Evolutionary conservation across 2,797 vertebrate species (phyloP), one percentile per base, ranked within the genome.

Genomic region (Syncerus caffer): DNA sequence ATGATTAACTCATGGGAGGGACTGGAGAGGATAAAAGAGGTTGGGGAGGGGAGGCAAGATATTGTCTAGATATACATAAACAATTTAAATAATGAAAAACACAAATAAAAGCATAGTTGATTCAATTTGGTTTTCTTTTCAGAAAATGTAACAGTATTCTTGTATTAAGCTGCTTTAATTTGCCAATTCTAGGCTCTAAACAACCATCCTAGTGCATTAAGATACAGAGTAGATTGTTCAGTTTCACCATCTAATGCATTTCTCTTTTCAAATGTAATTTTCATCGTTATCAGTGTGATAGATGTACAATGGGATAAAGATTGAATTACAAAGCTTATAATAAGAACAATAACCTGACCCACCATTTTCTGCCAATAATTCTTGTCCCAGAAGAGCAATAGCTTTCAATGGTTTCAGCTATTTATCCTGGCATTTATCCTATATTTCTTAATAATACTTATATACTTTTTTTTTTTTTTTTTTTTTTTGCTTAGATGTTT

Each of bases 261-360:
- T 93, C 17, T 51, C 42, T 53, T 92, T 89, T 71, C 16, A 60
- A 88, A 17, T 45, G 42, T 82, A 58, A 94, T 85, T 93, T 67
- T 94, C 83, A 55, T 51, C 47, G 31, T 93, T 96, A 90, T 85
- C 62, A 60, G 25, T 25, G 53, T 74, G 90, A 90, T 60, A 23
- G n/a, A 31, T 64, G 53, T n/a, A 83, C n/a, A 42, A 90, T 88
- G 34, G 9, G 16, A 47, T 57, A 62, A 17, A 95, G n/a, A 96
- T 45, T 62, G n/a, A 62, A 79, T 67, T 85, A 50, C 67, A 58
- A 91, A 67, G 15, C 31, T 74, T 58, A 64, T 89, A 53, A 45
- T 55, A 93, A 64, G 6, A 25, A 29, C 19, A 12, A 7, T 78
- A 21, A 31, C 57, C 8, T 0, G 10, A 31, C n/a, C 45, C 29